Evolutionary conservation across 2,888 invertebrate genomes (phyloP), one percentile per base, ranked within the genome.

Genomic region (Melieria omissa): DNA sequence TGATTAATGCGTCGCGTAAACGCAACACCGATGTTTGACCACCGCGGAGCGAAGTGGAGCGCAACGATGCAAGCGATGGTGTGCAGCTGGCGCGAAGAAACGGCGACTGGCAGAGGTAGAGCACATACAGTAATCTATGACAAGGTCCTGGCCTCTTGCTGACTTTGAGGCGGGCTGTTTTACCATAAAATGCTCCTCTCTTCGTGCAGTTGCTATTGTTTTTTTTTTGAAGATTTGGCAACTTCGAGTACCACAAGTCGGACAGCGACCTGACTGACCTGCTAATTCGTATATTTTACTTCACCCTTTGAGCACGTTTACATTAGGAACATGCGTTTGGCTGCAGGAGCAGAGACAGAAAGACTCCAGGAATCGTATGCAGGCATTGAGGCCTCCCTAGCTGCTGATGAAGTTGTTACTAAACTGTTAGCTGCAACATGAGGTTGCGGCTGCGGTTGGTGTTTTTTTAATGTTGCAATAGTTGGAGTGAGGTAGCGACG

Each of bases 321-420:
- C 3, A 29, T 29, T 29, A 52, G 14, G 12, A 52, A 52, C 12
- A 52, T 52, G 52, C 52, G 52, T 6, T 52, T 14, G 52, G 5
- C 5, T 52, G 52, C 52, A 9, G 8, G n/a, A 52, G 52, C 52
- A 6, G 49, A 8, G 49, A 49, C 2, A 8, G 49, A 3, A 49
- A 12, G 14, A 52, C 6, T 12, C 5, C 52, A 14, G n/a, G n/a
- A 10, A 6, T 10, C 52, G n/a, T n/a, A n/a, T n/a, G n/a, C n/a
- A n/a, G n/a, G 52, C 52, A 52, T 58, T 4, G 16, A 54, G 83
- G 84, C 86, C 86, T 84, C 85, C 86, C 85, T 86, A 85, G 84
- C 82, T 83, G 86, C 81, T 84, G 85, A 86, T 84, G 85, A 85
- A 86, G 86, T 86, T 86, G 86, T 86, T 86, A 86, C 86, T 82